Evolutionary conservation across 2,797 vertebrate species (phyloP).

Genomic region (Babyrousa celebensis): DNA sequence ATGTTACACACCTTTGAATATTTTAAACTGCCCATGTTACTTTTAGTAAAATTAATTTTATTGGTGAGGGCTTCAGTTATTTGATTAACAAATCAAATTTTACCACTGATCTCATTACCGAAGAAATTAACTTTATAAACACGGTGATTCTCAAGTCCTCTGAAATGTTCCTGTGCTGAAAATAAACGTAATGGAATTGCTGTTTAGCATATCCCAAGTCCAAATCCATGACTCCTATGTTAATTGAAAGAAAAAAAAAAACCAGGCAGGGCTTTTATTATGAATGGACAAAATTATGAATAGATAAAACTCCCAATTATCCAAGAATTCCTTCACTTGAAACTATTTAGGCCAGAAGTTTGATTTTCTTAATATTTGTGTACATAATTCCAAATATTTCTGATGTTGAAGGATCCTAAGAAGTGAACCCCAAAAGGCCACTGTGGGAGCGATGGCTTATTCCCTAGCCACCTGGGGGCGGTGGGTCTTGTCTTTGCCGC

Average conservation of each 20-base stretch:
- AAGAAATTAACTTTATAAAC: background rate
- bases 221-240: background rate
- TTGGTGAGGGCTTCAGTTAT: background rate
- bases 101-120: background rate
- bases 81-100: background rate
- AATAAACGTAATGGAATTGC: background rate
- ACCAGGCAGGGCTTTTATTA: background rate
- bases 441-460: background rate
- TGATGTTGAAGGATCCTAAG: no score
- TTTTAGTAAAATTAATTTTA: background rate
- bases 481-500: fast-evolving
- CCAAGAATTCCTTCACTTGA: background rate
- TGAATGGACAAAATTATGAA: background rate
- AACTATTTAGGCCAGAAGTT: background rate
- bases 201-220: background rate
- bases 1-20: background rate
- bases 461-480: background rate
- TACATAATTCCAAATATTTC: background rate
- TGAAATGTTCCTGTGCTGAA: background rate
- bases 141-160: background rate
- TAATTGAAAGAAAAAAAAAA: background rate
- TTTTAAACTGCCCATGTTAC: background rate
- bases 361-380: background rate
- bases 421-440: background rate
- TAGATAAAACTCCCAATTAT: background rate